Conservation (phyloP, 2,113 vertebrate species). For the Oreocharis arfaki region DNA sequence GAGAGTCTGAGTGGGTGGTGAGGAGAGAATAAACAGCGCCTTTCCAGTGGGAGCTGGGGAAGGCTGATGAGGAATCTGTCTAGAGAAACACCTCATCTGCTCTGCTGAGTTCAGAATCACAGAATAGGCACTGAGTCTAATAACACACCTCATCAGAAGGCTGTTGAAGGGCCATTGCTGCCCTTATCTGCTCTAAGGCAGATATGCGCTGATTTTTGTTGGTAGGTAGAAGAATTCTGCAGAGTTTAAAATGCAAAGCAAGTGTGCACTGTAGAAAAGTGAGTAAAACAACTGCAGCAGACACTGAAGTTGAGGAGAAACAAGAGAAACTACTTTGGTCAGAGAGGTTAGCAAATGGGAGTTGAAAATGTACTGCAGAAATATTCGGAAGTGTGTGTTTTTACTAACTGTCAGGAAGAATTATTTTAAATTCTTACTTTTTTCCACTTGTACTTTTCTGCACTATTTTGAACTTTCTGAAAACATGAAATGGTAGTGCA, state of each 20-base stretch:
- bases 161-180: neutral
- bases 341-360: neutral
- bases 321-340: neutral
- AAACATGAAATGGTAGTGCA: neutral
- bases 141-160: neutral
- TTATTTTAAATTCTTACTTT: neutral
- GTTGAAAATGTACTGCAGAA: neutral
- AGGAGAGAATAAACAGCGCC: neutral
- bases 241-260: neutral
- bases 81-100: neutral
- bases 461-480: neutral
- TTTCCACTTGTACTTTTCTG: accelerated
- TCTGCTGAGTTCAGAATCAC: neutral
- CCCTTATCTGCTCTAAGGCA: neutral
- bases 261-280: neutral
- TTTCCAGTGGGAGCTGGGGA: neutral
- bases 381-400: neutral
- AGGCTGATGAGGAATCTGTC: neutral
- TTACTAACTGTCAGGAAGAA: neutral
- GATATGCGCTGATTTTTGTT: neutral
- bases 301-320: neutral
- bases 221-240: neutral
- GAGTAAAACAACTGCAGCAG: neutral
- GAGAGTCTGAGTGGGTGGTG: neutral
- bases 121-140: neutral